These are phyloP conservation scores for Anser cygnoides DNA, from an alignment of 2,113 vertebrate genomes.

Conservation along the genomic window DNA sequence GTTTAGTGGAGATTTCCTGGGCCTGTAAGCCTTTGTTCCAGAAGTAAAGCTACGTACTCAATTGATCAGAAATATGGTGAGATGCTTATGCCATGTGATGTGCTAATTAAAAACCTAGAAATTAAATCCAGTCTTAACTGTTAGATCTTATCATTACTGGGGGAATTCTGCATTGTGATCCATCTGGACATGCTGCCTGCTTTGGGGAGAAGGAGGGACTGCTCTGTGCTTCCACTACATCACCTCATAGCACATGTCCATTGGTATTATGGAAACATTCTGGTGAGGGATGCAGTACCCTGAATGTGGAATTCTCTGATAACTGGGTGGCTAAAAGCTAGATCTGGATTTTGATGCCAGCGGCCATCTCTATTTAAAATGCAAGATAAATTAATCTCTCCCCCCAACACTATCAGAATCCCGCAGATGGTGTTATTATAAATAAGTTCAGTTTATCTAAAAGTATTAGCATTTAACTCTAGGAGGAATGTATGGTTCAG, in stretches of 20 bases:
- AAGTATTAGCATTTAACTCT: slow-evolving; percentile 67
- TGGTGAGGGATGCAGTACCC: background rate
- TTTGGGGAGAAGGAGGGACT: background rate
- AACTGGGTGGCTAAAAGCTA: slow-evolving; percentile 39
- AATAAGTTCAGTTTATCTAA: slow-evolving; percentile 69
- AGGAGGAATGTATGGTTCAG: slow-evolving; percentile 47
- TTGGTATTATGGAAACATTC: background rate
- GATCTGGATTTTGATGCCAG: slow-evolving; percentile 55
- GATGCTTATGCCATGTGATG: background rate
- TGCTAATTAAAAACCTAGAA: background rate
- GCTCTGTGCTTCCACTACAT: background rate
- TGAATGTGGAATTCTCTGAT: slow-evolving; percentile 55
- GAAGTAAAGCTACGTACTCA: background rate
- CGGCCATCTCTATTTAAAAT: slow-evolving; percentile 67
- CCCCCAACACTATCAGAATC: slow-evolving; percentile 66
- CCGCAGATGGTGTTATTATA: slow-evolving; percentile 50
- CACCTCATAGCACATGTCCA: background rate
- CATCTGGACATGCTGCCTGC: background rate
- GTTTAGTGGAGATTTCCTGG: background rate
- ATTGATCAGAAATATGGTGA: background rate
- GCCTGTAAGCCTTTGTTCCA: background rate
- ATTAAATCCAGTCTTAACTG: background rate
- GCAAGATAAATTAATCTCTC: slow-evolving; percentile 68
- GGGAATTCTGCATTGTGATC: background rate
- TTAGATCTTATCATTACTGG: background rate